phyloP scores from a whole-genome alignment of 2,797 vertebrate species.

The Mus caroli region DNA sequence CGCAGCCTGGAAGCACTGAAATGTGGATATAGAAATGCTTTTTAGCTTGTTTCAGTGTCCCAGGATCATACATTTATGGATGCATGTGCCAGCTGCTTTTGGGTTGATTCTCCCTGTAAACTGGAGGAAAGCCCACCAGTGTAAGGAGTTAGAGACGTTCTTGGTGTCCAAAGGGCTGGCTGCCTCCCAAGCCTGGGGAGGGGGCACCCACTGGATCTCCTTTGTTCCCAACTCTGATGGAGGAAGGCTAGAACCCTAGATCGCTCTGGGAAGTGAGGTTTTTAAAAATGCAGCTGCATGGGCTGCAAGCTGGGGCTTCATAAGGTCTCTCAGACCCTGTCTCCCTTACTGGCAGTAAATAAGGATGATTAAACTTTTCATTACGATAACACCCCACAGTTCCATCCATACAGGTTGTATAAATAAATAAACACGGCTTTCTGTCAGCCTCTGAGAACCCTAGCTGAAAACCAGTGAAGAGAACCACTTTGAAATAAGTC shows the following conservation, averaged over 20 bases:
- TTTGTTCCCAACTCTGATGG: slow-evolving; percentile 78
- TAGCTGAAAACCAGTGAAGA: slow-evolving; percentile 60
- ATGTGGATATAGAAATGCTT: slow-evolving; percentile 74
- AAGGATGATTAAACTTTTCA: slow-evolving; percentile 81
- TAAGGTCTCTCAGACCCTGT: slow-evolving; percentile 69
- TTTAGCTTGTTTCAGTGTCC: slow-evolving; percentile 76
- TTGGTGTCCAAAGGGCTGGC: background rate
- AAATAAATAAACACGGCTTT: slow-evolving; percentile 70
- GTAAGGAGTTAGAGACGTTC: background rate
- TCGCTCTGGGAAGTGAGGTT: slow-evolving; percentile 77
- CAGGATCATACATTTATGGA: slow-evolving; percentile 76
- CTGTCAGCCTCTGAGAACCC: slow-evolving; percentile 12
- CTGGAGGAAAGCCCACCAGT: background rate
- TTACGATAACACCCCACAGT: slow-evolving; percentile 73
- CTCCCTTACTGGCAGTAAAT: slow-evolving; percentile 72
- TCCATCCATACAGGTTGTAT: slow-evolving; percentile 66
- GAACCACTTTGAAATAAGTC: slow-evolving; percentile 53
- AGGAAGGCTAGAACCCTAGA: slow-evolving; percentile 75
- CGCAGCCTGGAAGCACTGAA: slow-evolving; percentile 9
- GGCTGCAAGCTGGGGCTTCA: slow-evolving; percentile 72
- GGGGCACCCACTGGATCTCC: slow-evolving; percentile 71
- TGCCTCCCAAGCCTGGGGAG: background rate
- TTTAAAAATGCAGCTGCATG: background rate
- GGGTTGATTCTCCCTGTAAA: slow-evolving; percentile 32
- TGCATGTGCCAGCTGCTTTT: slow-evolving; percentile 71